phyloP scores from a whole-genome alignment of 2,797 vertebrate species.

The Hypotaenidia philippensis region DNA sequence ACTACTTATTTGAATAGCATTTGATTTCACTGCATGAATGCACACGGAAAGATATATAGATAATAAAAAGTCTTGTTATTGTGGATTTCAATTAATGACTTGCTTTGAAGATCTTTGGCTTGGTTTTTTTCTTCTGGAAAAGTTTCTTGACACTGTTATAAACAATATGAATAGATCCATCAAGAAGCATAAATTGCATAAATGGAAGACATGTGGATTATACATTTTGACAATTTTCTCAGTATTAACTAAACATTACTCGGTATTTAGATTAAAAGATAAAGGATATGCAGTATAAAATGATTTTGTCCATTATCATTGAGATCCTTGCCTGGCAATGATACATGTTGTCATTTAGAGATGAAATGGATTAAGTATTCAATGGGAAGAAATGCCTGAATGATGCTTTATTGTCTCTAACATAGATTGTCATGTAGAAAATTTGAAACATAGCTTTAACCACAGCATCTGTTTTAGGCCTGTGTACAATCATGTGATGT shows the following conservation, averaged over 20 bases:
- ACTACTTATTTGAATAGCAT: not conserved
- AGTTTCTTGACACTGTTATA: not conserved
- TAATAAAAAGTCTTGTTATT: not conserved
- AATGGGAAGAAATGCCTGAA: not conserved
- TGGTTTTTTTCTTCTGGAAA: not conserved
- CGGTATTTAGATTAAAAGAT: not conserved
- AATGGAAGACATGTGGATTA: not conserved
- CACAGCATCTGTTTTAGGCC: not conserved
- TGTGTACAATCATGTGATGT: not conserved
- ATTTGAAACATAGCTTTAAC: not conserved
- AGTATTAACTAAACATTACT: not conserved
- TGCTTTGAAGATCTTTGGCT: not conserved
- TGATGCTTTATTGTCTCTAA: not conserved
- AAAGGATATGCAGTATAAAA: not conserved
- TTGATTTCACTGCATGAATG: not conserved
- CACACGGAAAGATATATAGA: not conserved
- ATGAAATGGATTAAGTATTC: not conserved
- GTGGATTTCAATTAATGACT: not conserved
- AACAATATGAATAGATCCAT: not conserved
- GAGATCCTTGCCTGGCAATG: not conserved
- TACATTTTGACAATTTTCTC: not conserved
- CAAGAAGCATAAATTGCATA: not conserved
- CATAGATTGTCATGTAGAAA: not conserved
- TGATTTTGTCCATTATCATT: not conserved
- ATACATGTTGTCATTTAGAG: rapidly evolving